Evolutionary conservation across 2,888 invertebrate genomes (phyloP).

Genomic region (Catocala fraxini): DNA sequence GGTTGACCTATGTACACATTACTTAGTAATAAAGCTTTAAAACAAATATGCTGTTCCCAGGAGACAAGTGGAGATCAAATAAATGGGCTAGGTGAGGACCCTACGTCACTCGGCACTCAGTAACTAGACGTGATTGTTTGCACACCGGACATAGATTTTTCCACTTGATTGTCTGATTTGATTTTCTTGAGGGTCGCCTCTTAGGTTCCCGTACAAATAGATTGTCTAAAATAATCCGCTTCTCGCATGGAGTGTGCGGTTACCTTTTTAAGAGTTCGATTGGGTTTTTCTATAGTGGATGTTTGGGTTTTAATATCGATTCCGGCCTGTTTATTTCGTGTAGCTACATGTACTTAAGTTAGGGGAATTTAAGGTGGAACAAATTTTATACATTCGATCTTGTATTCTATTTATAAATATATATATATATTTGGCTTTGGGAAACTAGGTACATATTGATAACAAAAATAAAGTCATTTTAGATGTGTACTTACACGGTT

Average conservation of each 20-base stretch:
- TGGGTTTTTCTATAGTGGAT: constrained; percentile 16
- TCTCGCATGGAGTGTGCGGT: constrained; percentile 33
- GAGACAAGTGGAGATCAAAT: constrained; percentile 71
- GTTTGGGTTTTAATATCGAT: background rate
- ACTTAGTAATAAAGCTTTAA: constrained; percentile 88
- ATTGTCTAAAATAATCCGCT: constrained; percentile 61
- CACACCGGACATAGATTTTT: constrained; percentile 85
- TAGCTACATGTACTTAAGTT: too few species aligned
- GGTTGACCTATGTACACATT: constrained; percentile 87
- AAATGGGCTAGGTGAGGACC: constrained; percentile 70
- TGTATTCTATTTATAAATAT: too few species aligned
- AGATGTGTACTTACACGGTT: too few species aligned
- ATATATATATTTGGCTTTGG: too few species aligned
- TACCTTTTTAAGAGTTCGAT: constrained; percentile 32
- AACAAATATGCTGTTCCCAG: constrained; percentile 80
- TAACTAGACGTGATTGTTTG: constrained; percentile 87
- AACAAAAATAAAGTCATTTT: background rate
- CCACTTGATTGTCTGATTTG: constrained; percentile 88
- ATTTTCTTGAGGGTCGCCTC: constrained; percentile 78
- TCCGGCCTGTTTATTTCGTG: background rate
- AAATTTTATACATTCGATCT: too few species aligned
- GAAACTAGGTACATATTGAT: background rate
- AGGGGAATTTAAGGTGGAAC: too few species aligned
- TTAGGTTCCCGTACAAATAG: constrained; percentile 69
- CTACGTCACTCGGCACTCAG: constrained; percentile 76